Base-by-base conservation (phyloP, 2,113 vertebrate species). In the Callaeas wilsoni region DNA sequence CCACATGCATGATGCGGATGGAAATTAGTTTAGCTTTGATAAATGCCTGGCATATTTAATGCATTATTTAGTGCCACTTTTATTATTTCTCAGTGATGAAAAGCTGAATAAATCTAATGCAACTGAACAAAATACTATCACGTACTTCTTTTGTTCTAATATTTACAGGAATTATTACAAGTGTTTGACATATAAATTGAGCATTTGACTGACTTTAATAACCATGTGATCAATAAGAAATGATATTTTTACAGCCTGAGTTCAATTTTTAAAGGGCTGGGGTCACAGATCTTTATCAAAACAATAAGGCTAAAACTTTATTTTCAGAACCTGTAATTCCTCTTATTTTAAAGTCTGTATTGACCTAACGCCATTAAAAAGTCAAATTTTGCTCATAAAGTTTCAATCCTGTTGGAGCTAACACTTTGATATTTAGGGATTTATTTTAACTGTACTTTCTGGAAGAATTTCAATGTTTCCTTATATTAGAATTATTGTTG, bases 141-240 rank as follows among this genome's bases (percentile, higher is more conserved):
- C 35, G 26, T 74, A 87, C 62, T 95, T 93, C 91, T 96, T 97
- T 95, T 96, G 84, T 96, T 96, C 93, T 97, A 97, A 97, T 98
- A 98, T 98, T 98, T 98, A 97, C 95, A 97, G 94, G 97, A 97
- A 98, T 97, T 98, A 98, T 97, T 98, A 98, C 96, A 98, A 98
- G 97, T 98, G 98, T 98, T 98, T 99, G 99, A 99, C 99, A 99
- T 99, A 99, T 98, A 98, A 98, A 99, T 98, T 98, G 97, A 98
- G 98, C 97, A 99, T 99, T 98, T 98, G 98, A 99, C 98, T 99
- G 98, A 98, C 98, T 99, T 99, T 99, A 99, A 99, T 99, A 99
- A 99, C 98, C 97, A 98, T 96, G 97, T 99, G 99, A 99, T 99
- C 99, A 99, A 99, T 99, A 99, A 98, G 98, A 98, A 97, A 98